Evolutionary conservation across 2,888 invertebrate genomes (phyloP), one percentile per base, ranked within the genome.

Genomic region (Drosophila engyochracea): DNA sequence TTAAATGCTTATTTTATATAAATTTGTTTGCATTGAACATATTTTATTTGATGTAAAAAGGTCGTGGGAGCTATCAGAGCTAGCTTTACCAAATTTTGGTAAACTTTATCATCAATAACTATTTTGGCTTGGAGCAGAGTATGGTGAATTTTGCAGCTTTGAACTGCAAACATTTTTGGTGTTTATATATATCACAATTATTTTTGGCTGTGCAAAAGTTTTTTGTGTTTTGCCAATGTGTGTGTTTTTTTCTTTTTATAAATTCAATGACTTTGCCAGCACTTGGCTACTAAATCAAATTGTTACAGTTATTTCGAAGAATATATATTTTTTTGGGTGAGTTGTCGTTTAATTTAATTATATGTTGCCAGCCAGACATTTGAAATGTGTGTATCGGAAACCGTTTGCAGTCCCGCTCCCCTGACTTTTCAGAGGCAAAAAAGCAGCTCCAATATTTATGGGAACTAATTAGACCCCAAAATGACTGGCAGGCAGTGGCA

Each of bases 251-350:
- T 68, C 76, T 79, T 80, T 78, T 67, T 82, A 82, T 76, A 78
- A 84, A 80, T 79, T 87, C 87, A 87, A 89, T 89, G 89, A 81
- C 89, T 81, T 72, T 83, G 79, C 76, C 84, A 80, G 81, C 74
- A 64, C 51, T 69, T 57, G 64, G 61, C 63, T 61, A 77, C 57
- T 89, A 89, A 89, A 89, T 89, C 89, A 89, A 89, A 85, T 72
- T 70, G 83, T 78, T 79, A 73, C 76, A 70, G 70, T 66, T 62
- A 61, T 71, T 76, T 76, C 47, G 62, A 25, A 25, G 22, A 47
- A 47, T 25, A 9, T 25, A 9, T 16, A 12, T 28, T 57, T 55
- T 57, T 57, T 44, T 31, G 6, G 14, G 22, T 12, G n/a, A 37
- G 16, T 61, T 58, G 70, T 80, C 80, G 71, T 69, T 84, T 86